Conservation (phyloP, 53 echinoderm and acorn worm species). For the Actinopyga echinites region DNA sequence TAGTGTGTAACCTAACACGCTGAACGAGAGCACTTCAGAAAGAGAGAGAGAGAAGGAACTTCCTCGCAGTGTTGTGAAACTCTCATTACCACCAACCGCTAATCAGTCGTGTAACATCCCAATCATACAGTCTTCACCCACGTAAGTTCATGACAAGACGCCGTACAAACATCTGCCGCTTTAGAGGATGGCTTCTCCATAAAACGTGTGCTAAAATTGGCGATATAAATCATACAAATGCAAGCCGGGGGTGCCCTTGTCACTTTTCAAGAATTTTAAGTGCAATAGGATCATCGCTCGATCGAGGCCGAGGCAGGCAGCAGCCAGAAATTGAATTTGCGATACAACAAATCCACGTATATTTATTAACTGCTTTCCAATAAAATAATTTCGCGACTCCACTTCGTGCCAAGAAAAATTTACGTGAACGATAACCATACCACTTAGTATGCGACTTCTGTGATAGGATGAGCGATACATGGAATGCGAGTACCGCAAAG, state of each 20-base stretch:
- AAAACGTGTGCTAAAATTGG: neutral
- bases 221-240: constrained; percentile 6
- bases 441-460: constrained; percentile 3
- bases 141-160: neutral
- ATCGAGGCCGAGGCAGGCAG: neutral
- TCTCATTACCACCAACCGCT: neutral
- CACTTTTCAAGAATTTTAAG: constrained; percentile 14
- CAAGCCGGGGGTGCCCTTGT: neutral
- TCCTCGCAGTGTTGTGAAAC: neutral
- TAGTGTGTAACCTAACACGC: no score
- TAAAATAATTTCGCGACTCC: neutral
- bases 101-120: neutral
- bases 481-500: no score
- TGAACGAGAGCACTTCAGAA: no score
- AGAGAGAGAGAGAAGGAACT: no score
- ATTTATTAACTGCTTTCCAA: neutral
- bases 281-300: constrained; percentile 4
- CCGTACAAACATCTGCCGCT: constrained; percentile 1
- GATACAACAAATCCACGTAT: constrained; percentile 15
- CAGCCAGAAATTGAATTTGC: constrained; percentile 12
- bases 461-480: neutral
- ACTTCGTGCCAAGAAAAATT: neutral
- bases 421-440: constrained; percentile 4
- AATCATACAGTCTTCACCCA: neutral
- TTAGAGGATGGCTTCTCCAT: constrained; percentile 5